Evolutionary conservation across 1,140 invertebrate genomes (phyloP), one percentile per base, ranked within the genome.

Genomic region (Heliconius nattereri): DNA sequence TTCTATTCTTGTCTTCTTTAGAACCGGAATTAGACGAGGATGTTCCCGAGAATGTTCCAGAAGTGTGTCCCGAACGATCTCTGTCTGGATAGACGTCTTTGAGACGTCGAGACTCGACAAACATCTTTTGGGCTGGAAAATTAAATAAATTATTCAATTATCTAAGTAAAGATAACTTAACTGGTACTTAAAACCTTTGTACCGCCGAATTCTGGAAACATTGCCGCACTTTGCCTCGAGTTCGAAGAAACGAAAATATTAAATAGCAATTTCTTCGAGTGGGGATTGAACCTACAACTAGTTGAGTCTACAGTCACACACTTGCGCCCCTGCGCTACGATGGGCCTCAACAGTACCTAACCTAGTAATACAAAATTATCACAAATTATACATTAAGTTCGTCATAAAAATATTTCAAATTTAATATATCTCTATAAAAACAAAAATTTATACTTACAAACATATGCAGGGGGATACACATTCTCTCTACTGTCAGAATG

Each of bases 401-500:
- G 29, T n/a, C 29, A 32, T n/a, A 32, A 32, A 32, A 32, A 32
- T 32, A 32, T 32, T 32, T 32, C 5, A n/a, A n/a, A n/a, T 57
- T 7, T 23, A 57, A 57, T 20, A 57, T n/a, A 57, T n/a, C 19
- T 7, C 19, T 20, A 60, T 60, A 23, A 26, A 60, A 29, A 66
- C 2, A 5, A 29, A 66, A 66, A 13, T 29, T 2, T 57, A n/a
- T 16, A 90, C 91, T 87, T 75, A 92, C 91, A 82, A 54, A 88
- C 80, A 83, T 90, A 92, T 37, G 88, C 86, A 7, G 91, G 89
- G 19, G 90, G 87, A 78, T 93, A 93, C 0, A 94, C 90, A 76
- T 96, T 96, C 83, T 96, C 96, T 79, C 96, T 96, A 85, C 96
- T 97, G 86, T 97, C 97, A 23, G 96, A 95, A 81, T 94, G 91